phyloP scores from a whole-genome alignment of 2,797 vertebrate species.

The Chaenodraco wilsoni region DNA sequence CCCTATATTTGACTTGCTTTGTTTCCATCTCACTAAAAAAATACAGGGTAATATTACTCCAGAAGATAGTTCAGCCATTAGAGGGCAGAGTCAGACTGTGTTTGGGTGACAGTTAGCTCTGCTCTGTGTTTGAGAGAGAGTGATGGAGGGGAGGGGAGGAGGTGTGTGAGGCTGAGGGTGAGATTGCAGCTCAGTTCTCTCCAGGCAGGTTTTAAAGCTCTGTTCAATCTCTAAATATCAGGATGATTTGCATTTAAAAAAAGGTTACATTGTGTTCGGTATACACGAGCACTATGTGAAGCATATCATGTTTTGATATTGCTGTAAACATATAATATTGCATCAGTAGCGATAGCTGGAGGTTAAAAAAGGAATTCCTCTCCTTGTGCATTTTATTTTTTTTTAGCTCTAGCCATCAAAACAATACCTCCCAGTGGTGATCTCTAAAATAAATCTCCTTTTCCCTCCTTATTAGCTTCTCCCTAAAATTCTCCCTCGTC shows the following conservation, averaged over 20 bases:
- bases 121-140: slow-evolving; percentile 14
- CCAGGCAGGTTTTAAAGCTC: slow-evolving; percentile 7
- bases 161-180: neutral
- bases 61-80: slow-evolving; percentile 60
- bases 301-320: neutral
- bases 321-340: neutral
- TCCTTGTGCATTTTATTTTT: neutral
- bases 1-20: neutral
- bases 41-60: neutral
- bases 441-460: neutral
- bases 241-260: slow-evolving; percentile 9
- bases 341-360: neutral
- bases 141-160: neutral
- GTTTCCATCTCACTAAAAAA: neutral
- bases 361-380: neutral
- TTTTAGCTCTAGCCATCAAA: neutral
- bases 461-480: neutral
- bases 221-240: slow-evolving; percentile 10
- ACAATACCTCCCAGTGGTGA: neutral
- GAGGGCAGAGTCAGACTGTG: slow-evolving; percentile 69
- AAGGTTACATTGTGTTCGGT: neutral
- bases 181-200: slow-evolving; percentile 10
- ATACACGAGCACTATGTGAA: neutral
- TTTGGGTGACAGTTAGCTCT: slow-evolving; percentile 8
- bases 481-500: slow-evolving; percentile 12